Evolutionary conservation across 2,888 invertebrate species (phyloP).

Genomic region (Chaetogeoica ovagalla): DNA sequence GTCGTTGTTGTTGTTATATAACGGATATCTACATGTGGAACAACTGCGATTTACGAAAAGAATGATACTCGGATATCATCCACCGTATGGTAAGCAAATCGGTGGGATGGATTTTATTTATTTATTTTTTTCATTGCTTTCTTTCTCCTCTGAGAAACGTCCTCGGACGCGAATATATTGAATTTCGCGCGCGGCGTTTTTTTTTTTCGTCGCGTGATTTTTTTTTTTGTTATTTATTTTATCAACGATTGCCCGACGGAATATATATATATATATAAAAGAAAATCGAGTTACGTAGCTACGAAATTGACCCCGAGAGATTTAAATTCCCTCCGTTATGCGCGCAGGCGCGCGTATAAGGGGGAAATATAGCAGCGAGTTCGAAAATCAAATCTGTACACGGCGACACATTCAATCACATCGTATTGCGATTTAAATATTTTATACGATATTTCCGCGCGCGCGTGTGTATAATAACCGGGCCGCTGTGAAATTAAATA

Average conservation of each 20-base stretch:
- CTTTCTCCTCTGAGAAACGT: too few species aligned
- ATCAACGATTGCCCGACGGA: constrained; percentile 22
- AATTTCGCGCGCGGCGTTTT: background rate
- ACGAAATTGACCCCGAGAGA: constrained; percentile 35
- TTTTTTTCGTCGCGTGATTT: background rate
- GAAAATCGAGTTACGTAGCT: constrained; percentile 28
- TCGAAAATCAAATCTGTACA: constrained; percentile 25
- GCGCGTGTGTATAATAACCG: too few species aligned
- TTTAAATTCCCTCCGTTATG: constrained; percentile 34
- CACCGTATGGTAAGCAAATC: constrained; percentile 48
- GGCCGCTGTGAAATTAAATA: too few species aligned
- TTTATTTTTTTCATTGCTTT: too few species aligned
- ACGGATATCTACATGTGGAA: background rate
- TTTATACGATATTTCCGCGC: background rate
- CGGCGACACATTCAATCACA: background rate
- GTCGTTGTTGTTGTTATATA: background rate
- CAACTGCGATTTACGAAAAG: constrained; percentile 42
- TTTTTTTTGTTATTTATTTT: background rate
- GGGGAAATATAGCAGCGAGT: constrained; percentile 16
- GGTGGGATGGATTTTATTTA: too few species aligned
- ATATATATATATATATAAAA: background rate
- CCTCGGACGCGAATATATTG: background rate
- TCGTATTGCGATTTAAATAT: constrained; percentile 14
- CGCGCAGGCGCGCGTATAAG: background rate
- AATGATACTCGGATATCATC: constrained; percentile 52